Conservation (phyloP, 53 echinoderm and acorn worm genomes). For the Crossaster papposus region DNA sequence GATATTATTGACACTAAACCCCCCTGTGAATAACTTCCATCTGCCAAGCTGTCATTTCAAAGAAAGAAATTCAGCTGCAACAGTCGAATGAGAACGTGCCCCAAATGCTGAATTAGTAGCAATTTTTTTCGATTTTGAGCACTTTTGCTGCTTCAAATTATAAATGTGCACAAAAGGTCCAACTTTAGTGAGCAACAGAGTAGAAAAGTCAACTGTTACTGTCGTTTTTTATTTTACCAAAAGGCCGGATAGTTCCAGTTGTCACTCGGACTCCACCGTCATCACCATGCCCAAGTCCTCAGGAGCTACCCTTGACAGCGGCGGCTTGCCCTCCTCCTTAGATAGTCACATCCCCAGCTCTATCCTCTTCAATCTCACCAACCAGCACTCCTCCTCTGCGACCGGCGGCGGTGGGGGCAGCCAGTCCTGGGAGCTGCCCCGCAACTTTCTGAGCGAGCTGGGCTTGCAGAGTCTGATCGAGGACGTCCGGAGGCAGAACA, state of each 20-base stretch:
- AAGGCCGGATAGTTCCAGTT: conserved; percentile 93
- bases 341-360: conserved; percentile 57
- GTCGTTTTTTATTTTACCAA: not conserved
- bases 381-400: conserved; percentile 10
- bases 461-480: conserved; percentile 55
- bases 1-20: too few relatives aligned
- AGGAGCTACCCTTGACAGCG: conserved; percentile 49
- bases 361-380: conserved; percentile 55
- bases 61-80: too few relatives aligned
- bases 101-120: too few relatives aligned
- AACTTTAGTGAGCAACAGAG: too few relatives aligned
- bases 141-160: too few relatives aligned
- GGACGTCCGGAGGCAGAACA: conserved; percentile 64
- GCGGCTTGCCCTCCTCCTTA: conserved; percentile 56
- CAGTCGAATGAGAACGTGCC: too few relatives aligned
- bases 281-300: conserved; percentile 76
- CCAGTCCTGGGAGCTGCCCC: conserved; percentile 71
- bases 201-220: too few relatives aligned
- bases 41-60: too few relatives aligned
- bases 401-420: conserved; percentile 49
- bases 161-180: too few relatives aligned
- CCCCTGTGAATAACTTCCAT: too few relatives aligned
- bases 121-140: too few relatives aligned
- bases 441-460: conserved; percentile 61
- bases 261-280: conserved; percentile 96